Evolutionary conservation across 2,797 vertebrate genomes (phyloP), one percentile per base, ranked within the genome.

Genomic region (Hephaestus fuliginosus): DNA sequence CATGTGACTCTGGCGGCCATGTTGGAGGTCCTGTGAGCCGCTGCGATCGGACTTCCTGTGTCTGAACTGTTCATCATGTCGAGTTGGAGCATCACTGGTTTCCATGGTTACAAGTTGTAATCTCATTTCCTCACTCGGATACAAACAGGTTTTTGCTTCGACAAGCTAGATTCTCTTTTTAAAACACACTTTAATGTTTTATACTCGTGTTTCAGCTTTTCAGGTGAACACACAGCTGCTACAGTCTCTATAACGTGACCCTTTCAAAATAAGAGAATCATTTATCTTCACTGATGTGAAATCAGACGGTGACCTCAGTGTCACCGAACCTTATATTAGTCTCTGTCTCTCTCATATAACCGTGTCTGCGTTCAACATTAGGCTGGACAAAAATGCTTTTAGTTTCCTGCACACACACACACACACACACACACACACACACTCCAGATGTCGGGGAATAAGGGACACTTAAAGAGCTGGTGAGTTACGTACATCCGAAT

Each of bases 401-500:
- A n/a, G 76, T 43, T 86, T 86, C 85, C 80, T 75, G 78, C 83
- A 70, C 81, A 28, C 80, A 48, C 76, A 68, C 74, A 82, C 53
- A 55, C 68, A 71, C 84, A 73, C 78, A 52, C 77, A 48, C 76
- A 68, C 74, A 82, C 53, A 55, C 68, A 71, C 84, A 73, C 78
- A 52, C 77, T 11, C 84, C 92, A 93, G 91, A 92, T 93, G 91
- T 91, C 41, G 66, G 90, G 88, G 90, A 93, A 91, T 90, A 87
- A 64, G 90, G 82, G 90, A 89, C 87, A 76, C 81, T 91, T 87
- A 91, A 93, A 88, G 88, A 92, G 85, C 88, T 78, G 85, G 85
- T 85, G 89, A 90, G 88, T 92, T 92, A 91, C 92, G 92, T 91
- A 93, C 90, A 91, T 93, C 92, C 92, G 92, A 88, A 85, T 89